These are phyloP conservation scores for Cyclophora punctaria DNA, from an alignment of 2,888 invertebrate species.

Conservation along the genomic window DNA sequence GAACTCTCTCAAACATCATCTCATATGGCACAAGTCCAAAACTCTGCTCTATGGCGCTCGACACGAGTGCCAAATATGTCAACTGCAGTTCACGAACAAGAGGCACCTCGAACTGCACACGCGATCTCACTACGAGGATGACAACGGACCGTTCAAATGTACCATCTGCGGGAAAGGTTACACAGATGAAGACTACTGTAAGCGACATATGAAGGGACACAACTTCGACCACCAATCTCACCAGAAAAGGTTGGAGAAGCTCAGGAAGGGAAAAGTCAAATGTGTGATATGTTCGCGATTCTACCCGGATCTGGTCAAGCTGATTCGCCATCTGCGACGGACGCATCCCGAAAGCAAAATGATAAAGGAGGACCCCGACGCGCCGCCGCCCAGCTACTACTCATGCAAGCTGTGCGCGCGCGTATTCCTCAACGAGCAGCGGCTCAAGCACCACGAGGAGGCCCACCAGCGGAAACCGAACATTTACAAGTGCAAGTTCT, in stretches of 20 bases:
- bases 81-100: slow-evolving; percentile 64
- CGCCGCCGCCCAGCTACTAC: slow-evolving; percentile 49
- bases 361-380: slow-evolving; percentile 68
- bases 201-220: slow-evolving; percentile 69
- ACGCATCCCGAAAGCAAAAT: slow-evolving; percentile 69
- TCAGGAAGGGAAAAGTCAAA: slow-evolving; percentile 59
- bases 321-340: slow-evolving; percentile 60
- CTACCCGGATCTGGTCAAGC: slow-evolving; percentile 56
- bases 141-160: slow-evolving; percentile 69
- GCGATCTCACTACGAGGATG: slow-evolving; percentile 66
- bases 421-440: slow-evolving; percentile 51
- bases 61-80: slow-evolving; percentile 65
- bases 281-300: slow-evolving; percentile 62
- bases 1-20: slow-evolving; percentile 58
- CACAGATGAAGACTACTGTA: slow-evolving; percentile 66
- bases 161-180: slow-evolving; percentile 68
- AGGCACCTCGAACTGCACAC: slow-evolving; percentile 60
- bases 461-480: slow-evolving; percentile 58
- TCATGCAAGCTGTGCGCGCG: slow-evolving; percentile 66
- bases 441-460: slow-evolving; percentile 53
- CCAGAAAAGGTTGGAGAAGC: slow-evolving; percentile 53
- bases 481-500: slow-evolving; percentile 67
- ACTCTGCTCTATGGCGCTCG: slow-evolving; percentile 54
- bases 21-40: slow-evolving; percentile 62
- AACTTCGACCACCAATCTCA: slow-evolving; percentile 63